Percentiles rank a stretch among this genome's conserved stretches.
phyloP scores from a whole-genome alignment of 2,888 invertebrate species.

The Trachelus iudaicus region DNA sequence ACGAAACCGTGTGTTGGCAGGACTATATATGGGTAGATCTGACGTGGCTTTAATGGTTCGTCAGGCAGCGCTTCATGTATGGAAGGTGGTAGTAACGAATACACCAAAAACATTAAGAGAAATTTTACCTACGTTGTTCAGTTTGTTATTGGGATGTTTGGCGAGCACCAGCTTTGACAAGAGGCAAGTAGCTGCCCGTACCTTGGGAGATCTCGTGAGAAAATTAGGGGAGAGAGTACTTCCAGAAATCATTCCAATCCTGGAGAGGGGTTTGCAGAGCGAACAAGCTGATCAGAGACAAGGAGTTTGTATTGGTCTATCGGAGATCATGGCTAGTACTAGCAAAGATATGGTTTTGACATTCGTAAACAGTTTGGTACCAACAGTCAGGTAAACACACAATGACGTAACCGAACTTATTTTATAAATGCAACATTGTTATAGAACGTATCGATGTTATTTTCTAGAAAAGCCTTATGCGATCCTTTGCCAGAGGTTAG shows the following conservation, averaged over 20 bases:
- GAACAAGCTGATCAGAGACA: conserved; percentile 94
- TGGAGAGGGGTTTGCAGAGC: conserved; percentile 92
- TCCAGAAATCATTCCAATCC: conserved; percentile 97
- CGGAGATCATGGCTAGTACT: conserved; percentile 97
- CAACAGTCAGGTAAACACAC: conserved; percentile 79
- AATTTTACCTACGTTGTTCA: conserved; percentile 94
- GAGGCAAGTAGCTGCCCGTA: conserved; percentile 94
- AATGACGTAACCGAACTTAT: not conserved
- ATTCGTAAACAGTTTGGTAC: conserved; percentile 88
- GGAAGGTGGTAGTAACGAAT: conserved; percentile 99
- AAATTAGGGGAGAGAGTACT: conserved; percentile 97
- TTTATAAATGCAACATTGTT: not conserved
- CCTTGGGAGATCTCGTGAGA: conserved; percentile 95
- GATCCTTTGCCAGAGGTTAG: conserved; percentile 94
- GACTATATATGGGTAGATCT: conserved; percentile 96
- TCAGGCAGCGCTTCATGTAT: conserved; percentile 97
- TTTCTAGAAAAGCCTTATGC: conserved; percentile 82
- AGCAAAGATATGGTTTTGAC: conserved; percentile 93
- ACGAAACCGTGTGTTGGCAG: conserved; percentile 91
- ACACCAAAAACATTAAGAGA: conserved; percentile 96
- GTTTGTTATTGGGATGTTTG: conserved; percentile 90
- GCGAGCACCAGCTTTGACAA: conserved; percentile 97
- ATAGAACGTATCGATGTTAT: not conserved
- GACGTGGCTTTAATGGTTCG: conserved; percentile 97
- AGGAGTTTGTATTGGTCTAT: conserved; percentile 97